Evolutionary conservation across 2,888 invertebrate species (phyloP).

Genomic region (Macroteleia sp.): DNA sequence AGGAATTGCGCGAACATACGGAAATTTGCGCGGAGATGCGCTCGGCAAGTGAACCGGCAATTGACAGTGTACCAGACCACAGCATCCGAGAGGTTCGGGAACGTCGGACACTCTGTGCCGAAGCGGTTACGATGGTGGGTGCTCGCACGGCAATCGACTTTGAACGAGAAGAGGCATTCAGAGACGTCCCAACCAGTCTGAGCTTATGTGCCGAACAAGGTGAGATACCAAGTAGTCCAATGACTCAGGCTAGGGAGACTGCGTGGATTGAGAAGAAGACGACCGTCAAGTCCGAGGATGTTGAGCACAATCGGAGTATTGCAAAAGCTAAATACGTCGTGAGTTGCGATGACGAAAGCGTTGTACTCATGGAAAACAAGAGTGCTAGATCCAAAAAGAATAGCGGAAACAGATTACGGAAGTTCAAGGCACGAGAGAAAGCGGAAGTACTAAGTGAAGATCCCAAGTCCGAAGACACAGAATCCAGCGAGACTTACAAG

Average conservation of each 20-base stretch:
- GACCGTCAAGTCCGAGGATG: slow-evolving; percentile 51
- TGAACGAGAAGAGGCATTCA: slow-evolving; percentile 76
- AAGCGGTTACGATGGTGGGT: slow-evolving; percentile 67
- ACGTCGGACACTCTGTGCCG: slow-evolving; percentile 75
- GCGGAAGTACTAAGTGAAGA: slow-evolving; percentile 14
- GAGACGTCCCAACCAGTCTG: slow-evolving; percentile 78
- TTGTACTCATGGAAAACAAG: slow-evolving; percentile 77
- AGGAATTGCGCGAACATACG: slow-evolving; percentile 76
- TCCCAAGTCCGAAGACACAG: slow-evolving; percentile 11
- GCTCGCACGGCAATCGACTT: slow-evolving; percentile 74
- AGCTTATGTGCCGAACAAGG: slow-evolving; percentile 80
- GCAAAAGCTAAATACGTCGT: slow-evolving; percentile 79
- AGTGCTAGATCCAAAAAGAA: neutral
- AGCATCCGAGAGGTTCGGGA: slow-evolving; percentile 78
- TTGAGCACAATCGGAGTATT: slow-evolving; percentile 60
- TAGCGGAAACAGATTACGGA: neutral
- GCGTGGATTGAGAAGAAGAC: slow-evolving; percentile 70
- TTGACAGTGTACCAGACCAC: slow-evolving; percentile 79
- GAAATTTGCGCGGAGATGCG: slow-evolving; percentile 82
- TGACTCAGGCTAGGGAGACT: slow-evolving; percentile 77
- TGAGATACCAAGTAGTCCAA: slow-evolving; percentile 80
- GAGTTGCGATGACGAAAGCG: slow-evolving; percentile 78
- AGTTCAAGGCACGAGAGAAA: slow-evolving; percentile 56
- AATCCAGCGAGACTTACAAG: slow-evolving; percentile 30
- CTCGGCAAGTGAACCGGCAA: slow-evolving; percentile 77